Percentiles rank a stretch among this genome's conserved stretches.
Conservation (phyloP, 2,113 vertebrate genomes). For the Ammodytes marinus region DNA sequence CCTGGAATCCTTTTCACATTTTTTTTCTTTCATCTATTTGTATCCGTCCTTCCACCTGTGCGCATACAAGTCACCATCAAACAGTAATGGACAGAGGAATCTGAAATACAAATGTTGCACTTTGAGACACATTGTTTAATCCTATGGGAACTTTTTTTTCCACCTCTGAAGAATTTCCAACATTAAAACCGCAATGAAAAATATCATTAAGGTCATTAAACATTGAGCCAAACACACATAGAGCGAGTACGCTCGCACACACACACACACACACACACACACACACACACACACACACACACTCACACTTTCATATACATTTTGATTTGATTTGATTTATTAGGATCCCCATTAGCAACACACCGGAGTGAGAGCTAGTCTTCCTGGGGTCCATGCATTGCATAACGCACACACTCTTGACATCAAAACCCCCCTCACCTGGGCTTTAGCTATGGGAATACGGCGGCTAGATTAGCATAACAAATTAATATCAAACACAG, state of each 20-base stretch:
- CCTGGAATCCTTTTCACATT: neutral
- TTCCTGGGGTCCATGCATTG: too few relatives aligned
- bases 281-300: neutral
- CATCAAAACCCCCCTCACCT: slow-evolving; percentile 17
- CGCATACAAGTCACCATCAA: slow-evolving; percentile 8
- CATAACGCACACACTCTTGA: neutral
- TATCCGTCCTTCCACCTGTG: slow-evolving; percentile 1
- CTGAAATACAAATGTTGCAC: slow-evolving; percentile 9
- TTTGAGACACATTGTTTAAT: slow-evolving; percentile 26
- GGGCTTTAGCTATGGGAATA: slow-evolving; percentile 16
- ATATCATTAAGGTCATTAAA: slow-evolving; percentile 18
- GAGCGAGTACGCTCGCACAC: neutral
- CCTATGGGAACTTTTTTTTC: neutral
- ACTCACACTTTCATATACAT: too few relatives aligned
- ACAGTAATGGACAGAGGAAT: slow-evolving; percentile 5
- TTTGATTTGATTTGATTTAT: too few relatives aligned
- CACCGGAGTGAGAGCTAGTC: too few relatives aligned
- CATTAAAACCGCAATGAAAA: slow-evolving; percentile 24
- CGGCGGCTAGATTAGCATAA: slow-evolving; percentile 43
- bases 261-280: neutral
- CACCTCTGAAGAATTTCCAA: slow-evolving; percentile 2
- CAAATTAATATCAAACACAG: slow-evolving; percentile 43
- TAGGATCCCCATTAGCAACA: too few relatives aligned
- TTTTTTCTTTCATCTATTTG: slow-evolving; percentile 1
- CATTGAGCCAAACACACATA: neutral